These are phyloP conservation scores for Rhadinocentrus ornatus DNA, from an alignment of 2,797 vertebrate species.

Conservation along the genomic window DNA sequence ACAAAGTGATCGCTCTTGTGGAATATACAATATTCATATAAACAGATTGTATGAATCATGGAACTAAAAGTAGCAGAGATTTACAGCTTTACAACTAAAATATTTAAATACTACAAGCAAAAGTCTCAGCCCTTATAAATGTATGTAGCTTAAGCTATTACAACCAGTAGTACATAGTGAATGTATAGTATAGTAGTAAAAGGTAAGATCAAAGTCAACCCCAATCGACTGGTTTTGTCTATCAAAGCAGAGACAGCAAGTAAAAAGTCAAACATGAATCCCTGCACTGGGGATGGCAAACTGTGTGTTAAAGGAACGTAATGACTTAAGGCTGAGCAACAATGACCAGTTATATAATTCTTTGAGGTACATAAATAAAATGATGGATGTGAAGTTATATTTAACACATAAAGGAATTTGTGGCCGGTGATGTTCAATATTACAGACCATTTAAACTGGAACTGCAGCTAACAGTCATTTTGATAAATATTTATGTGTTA, in stretches of 20 bases:
- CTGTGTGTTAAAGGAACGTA: neutral
- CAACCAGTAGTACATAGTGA: constrained; percentile 11
- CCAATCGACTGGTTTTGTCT: neutral
- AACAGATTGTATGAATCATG: constrained; percentile 32
- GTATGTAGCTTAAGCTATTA: constrained; percentile 3
- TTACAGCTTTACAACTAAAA: constrained; percentile 20
- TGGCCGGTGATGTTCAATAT: neutral
- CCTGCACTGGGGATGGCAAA: neutral
- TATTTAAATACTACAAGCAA: neutral
- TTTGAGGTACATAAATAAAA: neutral
- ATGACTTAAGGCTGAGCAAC: neutral
- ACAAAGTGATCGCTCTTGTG: constrained; percentile 38
- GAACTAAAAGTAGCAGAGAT: constrained; percentile 37
- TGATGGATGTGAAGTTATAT: neutral
- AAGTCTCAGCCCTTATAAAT: neutral
- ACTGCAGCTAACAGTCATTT: neutral
- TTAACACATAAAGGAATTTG: neutral
- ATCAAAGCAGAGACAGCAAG: neutral
- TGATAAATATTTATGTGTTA: neutral
- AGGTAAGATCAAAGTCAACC: constrained; percentile 1
- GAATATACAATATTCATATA: constrained; percentile 45
- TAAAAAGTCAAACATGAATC: neutral
- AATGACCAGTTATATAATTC: constrained; percentile 5
- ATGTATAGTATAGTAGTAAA: constrained; percentile 9
- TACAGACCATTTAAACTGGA: neutral